These are phyloP conservation scores for Mythimna ferrago DNA, from an alignment of 2,888 invertebrate species.

Conservation along the genomic window DNA sequence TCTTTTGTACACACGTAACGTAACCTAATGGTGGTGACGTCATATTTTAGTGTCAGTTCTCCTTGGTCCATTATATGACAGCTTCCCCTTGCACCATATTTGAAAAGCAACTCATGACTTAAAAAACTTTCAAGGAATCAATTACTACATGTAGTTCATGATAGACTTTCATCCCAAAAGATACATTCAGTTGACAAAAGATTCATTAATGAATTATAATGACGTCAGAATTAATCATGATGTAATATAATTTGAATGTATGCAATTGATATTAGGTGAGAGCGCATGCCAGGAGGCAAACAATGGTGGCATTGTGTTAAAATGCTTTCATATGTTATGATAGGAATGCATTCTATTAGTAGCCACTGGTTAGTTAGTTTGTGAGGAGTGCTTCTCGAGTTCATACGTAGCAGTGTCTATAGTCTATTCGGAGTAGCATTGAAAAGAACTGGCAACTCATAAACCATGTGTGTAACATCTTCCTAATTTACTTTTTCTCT, in stretches of 20 bases:
- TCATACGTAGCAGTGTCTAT: slow-evolving; percentile 20
- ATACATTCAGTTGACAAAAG: too few relatives aligned
- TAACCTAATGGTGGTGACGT: too few relatives aligned
- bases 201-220: too few relatives aligned
- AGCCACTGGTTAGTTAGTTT: slow-evolving; percentile 21
- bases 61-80: too few relatives aligned
- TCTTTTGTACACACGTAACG: too few relatives aligned
- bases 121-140: too few relatives aligned
- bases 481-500: not conserved
- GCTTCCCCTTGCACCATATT: too few relatives aligned
- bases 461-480: not conserved
- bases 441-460: not conserved
- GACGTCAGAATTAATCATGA: slow-evolving; percentile 5
- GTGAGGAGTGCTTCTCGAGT: not conserved
- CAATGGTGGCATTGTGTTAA: slow-evolving; percentile 49
- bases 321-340: slow-evolving; percentile 38
- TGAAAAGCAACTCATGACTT: too few relatives aligned
- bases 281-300: slow-evolving; percentile 31
- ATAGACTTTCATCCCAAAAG: not conserved
- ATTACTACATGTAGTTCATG: not conserved
- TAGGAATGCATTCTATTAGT: slow-evolving; percentile 23
- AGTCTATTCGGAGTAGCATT: not conserved
- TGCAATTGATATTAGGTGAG: slow-evolving; percentile 30
- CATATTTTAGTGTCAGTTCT: too few relatives aligned
- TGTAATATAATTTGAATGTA: slow-evolving; percentile 31